Evolutionary conservation across 2,113 vertebrate species (phyloP).

Genomic region (Oxyura jamaicensis): DNA sequence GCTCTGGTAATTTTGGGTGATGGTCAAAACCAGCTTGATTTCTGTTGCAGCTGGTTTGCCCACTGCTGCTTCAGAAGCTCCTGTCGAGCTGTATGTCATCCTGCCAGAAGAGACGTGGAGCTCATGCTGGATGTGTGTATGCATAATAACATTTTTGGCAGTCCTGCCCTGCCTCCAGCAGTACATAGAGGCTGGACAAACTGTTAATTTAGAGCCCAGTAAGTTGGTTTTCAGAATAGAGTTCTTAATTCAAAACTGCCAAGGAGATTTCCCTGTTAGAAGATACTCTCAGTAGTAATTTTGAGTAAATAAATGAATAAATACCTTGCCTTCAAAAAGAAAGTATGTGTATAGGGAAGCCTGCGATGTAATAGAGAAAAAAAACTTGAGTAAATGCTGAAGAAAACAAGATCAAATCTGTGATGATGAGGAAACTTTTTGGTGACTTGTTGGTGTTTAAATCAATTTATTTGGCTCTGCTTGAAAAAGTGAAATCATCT

Average conservation of each 20-base stretch:
- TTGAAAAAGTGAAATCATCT: neutral
- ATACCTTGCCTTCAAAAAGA: neutral
- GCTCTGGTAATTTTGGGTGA: neutral
- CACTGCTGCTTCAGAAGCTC: neutral
- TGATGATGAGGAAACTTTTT: neutral
- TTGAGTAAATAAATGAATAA: neutral
- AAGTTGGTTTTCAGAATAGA: neutral
- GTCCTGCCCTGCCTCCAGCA: neutral
- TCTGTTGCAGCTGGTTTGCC: neutral
- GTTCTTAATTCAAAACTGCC: neutral
- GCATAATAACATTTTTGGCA: neutral
- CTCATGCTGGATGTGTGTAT: neutral
- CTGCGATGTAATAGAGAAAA: neutral
- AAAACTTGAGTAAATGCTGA: neutral
- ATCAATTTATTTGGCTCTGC: neutral
- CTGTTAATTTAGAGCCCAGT: neutral
- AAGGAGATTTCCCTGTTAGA: neutral
- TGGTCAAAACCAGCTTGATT: neutral
- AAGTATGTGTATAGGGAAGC: neutral
- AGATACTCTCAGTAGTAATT: neutral
- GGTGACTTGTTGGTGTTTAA: neutral
- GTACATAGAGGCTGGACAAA: neutral
- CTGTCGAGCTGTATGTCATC: neutral
- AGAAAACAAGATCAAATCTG: neutral
- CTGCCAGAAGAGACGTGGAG: neutral